Base-by-base conservation (phyloP, 2,888 invertebrate species). In the Sycophila texana region DNA sequence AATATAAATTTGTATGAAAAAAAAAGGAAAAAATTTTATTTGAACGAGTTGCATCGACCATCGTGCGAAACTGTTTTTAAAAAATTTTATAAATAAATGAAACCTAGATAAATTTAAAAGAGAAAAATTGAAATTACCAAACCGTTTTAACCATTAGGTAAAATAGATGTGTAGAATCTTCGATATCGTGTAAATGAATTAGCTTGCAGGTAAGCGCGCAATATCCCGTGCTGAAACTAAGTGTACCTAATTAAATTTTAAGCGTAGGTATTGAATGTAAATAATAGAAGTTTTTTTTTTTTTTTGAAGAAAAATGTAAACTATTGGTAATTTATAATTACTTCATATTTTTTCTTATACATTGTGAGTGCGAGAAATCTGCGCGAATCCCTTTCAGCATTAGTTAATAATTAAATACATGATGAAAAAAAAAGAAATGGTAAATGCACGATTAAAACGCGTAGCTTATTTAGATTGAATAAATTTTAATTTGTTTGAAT, bases 231-330 rank as follows among this genome's bases (percentile, higher is more conserved):
- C n/a, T 67, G 67, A 72, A 61, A 26, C 61, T 73, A 68, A 61
- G 39, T 78, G 73, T 73, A 78, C 73, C 61, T 78, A 73, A 63
- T 78, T 78, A 68, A 78, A 49, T 67, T 61, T 5, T 78, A 78
- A 68, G 73, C 47, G 55, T 16, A 53, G 53, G 65, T 65, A 77
- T 60, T 26, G 10, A 60, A 51, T 47, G 39, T 39, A 39, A n/a
- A 63, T 26, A 10, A n/a, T n/a, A 63, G 39, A 39, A n/a, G 26
- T 51, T 39, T 72, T 61, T 12, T 0, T 16, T 18, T 51, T 39
- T 72, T 61, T 12, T 0, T 16, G n/a, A 51, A 60, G 7, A 13
- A 72, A 71, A 47, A 16, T 16, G 39, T 39, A 39, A 30, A 63
- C 61, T 63, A 3, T 26, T 39, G 30, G 39, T 63, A n/a, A 30